These are phyloP conservation scores for Phalacrocorax aristotelis DNA, from an alignment of 2,113 vertebrate genomes.

Conservation along the genomic window DNA sequence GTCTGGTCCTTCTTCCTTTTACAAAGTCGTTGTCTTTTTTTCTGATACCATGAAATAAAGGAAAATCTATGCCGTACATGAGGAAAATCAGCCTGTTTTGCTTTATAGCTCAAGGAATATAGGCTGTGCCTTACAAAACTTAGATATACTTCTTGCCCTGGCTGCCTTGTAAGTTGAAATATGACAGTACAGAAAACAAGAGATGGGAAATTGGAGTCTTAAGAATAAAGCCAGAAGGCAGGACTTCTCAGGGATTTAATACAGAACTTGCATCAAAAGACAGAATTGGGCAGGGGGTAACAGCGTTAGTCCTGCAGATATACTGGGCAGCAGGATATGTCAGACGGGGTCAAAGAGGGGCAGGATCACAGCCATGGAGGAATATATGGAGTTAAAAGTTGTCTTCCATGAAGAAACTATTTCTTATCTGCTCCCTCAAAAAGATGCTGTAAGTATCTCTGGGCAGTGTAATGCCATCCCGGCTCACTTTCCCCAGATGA, in stretches of 20 bases:
- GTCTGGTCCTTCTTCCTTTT: neutral
- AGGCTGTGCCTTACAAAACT: neutral
- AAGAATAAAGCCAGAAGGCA: neutral
- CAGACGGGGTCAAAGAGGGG: neutral
- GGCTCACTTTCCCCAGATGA: neutral
- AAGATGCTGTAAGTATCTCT: neutral
- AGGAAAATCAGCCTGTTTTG: neutral
- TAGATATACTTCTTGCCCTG: neutral
- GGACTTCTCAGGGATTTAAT: neutral
- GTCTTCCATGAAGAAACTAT: neutral
- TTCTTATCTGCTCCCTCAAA: neutral
- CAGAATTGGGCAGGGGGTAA: neutral
- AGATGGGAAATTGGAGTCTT: neutral
- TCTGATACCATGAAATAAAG: neutral
- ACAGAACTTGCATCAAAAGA: neutral
- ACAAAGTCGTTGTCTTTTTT: neutral
- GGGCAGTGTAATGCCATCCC: neutral
- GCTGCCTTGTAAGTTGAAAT: neutral
- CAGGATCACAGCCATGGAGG: neutral
- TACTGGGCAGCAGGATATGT: neutral
- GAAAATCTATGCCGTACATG: neutral
- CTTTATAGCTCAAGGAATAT: neutral
- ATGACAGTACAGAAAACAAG: neutral
- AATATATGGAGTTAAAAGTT: neutral
- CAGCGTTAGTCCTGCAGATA: neutral